Percentiles rank a stretch among this genome's conserved stretches.
phyloP scores from a whole-genome alignment of 2,113 vertebrate genomes.

The Odocoileus hemionus region DNA sequence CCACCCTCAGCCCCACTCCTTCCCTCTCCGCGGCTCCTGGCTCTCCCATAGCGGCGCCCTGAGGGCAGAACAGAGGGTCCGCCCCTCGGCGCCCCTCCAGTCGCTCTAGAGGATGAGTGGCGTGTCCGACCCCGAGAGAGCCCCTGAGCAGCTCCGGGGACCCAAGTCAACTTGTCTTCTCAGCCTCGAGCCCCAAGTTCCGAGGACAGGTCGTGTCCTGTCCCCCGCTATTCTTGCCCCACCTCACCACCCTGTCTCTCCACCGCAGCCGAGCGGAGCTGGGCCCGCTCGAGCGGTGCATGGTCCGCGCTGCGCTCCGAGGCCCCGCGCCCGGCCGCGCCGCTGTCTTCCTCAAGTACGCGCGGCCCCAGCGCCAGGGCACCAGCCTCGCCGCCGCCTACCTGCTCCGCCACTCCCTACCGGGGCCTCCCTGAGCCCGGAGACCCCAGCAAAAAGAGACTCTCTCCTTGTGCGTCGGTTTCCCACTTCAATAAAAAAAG shows the following conservation, averaged over 20 bases:
- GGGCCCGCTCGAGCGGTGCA: constrained; percentile 77
- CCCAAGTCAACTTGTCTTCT: background rate
- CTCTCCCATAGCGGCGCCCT: background rate
- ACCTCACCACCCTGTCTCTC: background rate
- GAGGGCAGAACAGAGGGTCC: background rate
- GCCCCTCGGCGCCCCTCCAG: too few relatives aligned
- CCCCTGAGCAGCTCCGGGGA: background rate
- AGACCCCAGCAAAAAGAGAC: background rate
- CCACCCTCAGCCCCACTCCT: background rate
- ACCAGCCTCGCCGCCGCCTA: constrained; percentile 81
- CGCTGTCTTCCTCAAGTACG: constrained; percentile 86
- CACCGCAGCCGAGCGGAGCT: constrained; percentile 79
- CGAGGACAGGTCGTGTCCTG: background rate
- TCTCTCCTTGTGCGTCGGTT: background rate
- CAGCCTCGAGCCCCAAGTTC: background rate
- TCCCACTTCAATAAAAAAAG: constrained; percentile 53
- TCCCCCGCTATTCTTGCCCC: background rate
- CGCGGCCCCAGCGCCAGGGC: constrained; percentile 79
- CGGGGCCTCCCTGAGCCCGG: background rate
- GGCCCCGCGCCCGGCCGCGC: constrained; percentile 75
- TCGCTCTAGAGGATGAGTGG: background rate
- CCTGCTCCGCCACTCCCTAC: constrained; percentile 70
- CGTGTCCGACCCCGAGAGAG: background rate
- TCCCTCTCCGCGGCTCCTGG: background rate
- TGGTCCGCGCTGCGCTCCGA: constrained; percentile 79